Percentiles rank a stretch among this genome's conserved stretches.
Conservation (phyloP, 2,888 invertebrate genomes). For the Chironomus riparius region DNA sequence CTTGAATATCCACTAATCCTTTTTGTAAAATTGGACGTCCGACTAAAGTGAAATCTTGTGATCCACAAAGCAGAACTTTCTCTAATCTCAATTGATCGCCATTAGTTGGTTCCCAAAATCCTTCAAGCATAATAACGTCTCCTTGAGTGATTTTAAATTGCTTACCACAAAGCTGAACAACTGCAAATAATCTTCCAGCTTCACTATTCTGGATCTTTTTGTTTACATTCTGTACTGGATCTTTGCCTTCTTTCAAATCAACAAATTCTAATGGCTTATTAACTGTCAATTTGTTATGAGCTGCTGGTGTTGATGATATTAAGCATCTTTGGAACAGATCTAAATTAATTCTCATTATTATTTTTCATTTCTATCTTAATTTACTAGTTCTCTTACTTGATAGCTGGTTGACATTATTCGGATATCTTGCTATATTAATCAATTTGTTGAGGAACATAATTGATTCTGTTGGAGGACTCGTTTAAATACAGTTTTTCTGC, state of each 20-base stretch:
- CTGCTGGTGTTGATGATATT: not conserved
- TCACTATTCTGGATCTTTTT: constrained; percentile 33
- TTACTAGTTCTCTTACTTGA: not conserved
- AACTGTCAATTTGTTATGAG: not conserved
- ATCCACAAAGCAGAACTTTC: constrained; percentile 70
- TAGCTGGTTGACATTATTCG: not conserved
- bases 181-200: constrained; percentile 54
- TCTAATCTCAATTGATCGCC: constrained; percentile 73
- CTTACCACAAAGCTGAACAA: constrained; percentile 70
- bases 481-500: not conserved
- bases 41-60: constrained; percentile 69
- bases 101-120: constrained; percentile 71
- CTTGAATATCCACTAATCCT: constrained; percentile 64
- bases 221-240: constrained; percentile 36
- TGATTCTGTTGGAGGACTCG: too few species aligned
- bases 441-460: constrained; percentile 10
- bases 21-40: constrained; percentile 70
- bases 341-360: not conserved
- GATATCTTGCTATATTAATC: not conserved
- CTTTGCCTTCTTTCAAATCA: not conserved
- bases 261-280: not conserved
- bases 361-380: not conserved
- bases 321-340: constrained; percentile 14
- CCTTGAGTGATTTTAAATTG: constrained; percentile 78
- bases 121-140: constrained; percentile 75